Base-by-base conservation (phyloP, 37 sponge, comb jelly and placozoan species). In the Corticium candelabrum region DNA sequence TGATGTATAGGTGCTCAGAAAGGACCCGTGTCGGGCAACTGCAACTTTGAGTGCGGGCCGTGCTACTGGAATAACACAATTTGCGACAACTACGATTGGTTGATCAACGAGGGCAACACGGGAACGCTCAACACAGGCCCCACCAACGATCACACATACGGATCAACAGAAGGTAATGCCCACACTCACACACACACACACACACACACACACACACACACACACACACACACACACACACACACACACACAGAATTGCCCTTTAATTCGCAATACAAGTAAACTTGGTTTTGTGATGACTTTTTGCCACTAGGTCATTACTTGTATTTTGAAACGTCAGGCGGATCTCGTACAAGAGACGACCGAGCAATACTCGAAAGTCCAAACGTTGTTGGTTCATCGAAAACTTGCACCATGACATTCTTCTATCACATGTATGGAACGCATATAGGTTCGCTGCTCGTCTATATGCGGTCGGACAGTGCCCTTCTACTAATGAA, bases 181-280 rank as follows among this genome's bases (percentile, higher is more conserved):
- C 11, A 43, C 11, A 11, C 56, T 21, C 56, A 43, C 11, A 5
- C 5, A 11, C 56, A 43, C 56, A 43, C 56, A 43, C 56, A 43
- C 56, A 43, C 56, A 43, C 56, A 43, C 56, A 43, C 56, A 43
- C 56, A 43, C 56, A 43, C 56, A 43, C 56, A 43, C 56, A 43
- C 56, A 43, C 56, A 43, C 56, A 43, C 56, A 43, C 56, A 43
- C 56, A 43, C 56, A 43, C 56, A 43, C 56, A 43, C 56, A 43
- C 56, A 43, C 56, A 43, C 5, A 11, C 56, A 43, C 5, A 43
- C 56, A 43, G 11, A 43, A 11, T 43, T 43, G 11, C 5, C 11
- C 56, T 43, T 43, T n/a, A n/a, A n/a, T n/a, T n/a, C n/a, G n/a
- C n/a, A n/a, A n/a, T n/a, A n/a, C n/a, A n/a, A n/a, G n/a, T n/a